Conservation (phyloP, 2,113 vertebrate species). For the Tinamus guttatus region DNA sequence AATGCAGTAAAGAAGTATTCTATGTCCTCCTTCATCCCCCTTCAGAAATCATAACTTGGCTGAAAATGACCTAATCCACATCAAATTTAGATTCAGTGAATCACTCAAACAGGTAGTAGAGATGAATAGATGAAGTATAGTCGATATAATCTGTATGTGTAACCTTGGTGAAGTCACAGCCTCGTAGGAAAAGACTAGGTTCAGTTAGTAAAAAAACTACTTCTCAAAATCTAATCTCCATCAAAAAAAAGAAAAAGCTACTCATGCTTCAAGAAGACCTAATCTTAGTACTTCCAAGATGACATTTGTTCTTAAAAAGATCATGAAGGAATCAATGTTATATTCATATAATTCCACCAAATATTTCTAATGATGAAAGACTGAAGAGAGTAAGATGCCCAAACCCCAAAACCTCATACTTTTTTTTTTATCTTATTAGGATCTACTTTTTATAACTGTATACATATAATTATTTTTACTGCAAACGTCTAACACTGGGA, state of each 20-base stretch:
- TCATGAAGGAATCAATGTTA: neutral
- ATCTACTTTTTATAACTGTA: neutral
- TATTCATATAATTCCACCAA: neutral
- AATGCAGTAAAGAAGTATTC: neutral
- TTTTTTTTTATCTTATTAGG: neutral
- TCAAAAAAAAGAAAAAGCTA: neutral
- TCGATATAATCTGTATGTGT: neutral
- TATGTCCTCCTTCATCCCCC: neutral
- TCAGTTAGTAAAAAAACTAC: neutral
- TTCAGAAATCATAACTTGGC: neutral
- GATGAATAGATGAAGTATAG: neutral
- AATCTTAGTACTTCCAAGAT: neutral
- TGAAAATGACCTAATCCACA: neutral
- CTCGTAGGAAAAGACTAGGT: neutral
- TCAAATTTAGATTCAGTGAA: neutral
- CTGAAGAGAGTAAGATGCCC: neutral
- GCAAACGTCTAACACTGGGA: neutral
- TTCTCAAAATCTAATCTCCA: neutral
- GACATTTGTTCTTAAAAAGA: neutral
- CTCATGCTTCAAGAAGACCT: neutral
- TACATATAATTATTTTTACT: neutral
- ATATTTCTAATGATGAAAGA: neutral
- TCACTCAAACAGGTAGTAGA: neutral
- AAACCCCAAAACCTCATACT: fast-evolving
- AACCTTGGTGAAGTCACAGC: neutral